Evolutionary conservation across 2,797 vertebrate genomes (phyloP).

Genomic region (Eulemur rubriventer): DNA sequence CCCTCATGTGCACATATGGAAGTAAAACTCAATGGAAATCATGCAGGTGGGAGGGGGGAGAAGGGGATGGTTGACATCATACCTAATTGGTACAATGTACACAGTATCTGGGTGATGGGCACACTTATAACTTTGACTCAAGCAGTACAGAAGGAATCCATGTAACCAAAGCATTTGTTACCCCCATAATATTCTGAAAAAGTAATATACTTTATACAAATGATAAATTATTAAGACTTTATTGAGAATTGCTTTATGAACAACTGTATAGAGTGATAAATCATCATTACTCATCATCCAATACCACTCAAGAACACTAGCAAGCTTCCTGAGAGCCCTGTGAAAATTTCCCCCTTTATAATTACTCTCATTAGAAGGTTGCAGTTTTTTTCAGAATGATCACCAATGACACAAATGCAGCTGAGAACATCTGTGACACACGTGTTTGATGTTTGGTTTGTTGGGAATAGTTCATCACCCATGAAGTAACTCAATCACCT

Average conservation of each 20-base stretch:
- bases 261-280: constrained; percentile 33
- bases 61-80: too few relatives aligned
- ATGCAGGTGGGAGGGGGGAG: too few relatives aligned
- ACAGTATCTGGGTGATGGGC: too few relatives aligned
- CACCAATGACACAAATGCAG: neutral
- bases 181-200: too few relatives aligned
- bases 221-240: constrained; percentile 22
- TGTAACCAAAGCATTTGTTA: too few relatives aligned
- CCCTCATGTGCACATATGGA: too few relatives aligned
- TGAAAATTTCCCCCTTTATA: constrained; percentile 6
- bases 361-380: constrained; percentile 50
- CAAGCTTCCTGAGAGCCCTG: neutral
- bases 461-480: constrained; percentile 36
- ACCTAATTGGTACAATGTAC: too few relatives aligned
- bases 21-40: too few relatives aligned
- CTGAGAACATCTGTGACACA: constrained; percentile 1
- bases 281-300: constrained; percentile 7
- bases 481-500: neutral
- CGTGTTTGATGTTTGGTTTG: constrained; percentile 33
- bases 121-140: too few relatives aligned
- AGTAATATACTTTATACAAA: constrained; percentile 20
- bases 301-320: constrained; percentile 24
- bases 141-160: too few relatives aligned
- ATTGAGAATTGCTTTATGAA: constrained; percentile 46
- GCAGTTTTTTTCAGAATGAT: neutral